These are phyloP conservation scores for Pterostichus niger DNA, from an alignment of 2,888 invertebrate species.

Conservation along the genomic window DNA sequence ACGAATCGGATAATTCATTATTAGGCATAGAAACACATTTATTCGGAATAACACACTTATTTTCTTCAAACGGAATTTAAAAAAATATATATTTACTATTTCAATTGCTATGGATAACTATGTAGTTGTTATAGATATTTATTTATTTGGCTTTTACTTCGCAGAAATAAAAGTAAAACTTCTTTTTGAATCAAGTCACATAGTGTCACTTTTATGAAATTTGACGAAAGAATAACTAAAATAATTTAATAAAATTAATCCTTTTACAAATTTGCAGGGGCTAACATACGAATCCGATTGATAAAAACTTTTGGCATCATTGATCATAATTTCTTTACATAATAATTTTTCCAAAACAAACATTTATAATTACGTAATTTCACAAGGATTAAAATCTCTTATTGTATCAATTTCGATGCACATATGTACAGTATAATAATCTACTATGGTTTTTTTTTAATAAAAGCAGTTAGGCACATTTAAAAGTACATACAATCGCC, in stretches of 20 bases:
- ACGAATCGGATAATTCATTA: too few species aligned
- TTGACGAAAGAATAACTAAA: neutral
- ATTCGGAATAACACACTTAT: too few species aligned
- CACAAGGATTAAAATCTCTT: slow-evolving; percentile 24
- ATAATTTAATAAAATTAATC: neutral
- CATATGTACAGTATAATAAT: slow-evolving; percentile 47
- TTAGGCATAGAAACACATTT: too few species aligned
- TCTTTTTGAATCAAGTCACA: too few species aligned
- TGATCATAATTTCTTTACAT: slow-evolving; percentile 37
- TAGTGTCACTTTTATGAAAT: too few species aligned
- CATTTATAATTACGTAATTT: slow-evolving; percentile 17
- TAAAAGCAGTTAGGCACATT: slow-evolving; percentile 57
- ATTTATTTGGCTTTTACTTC: too few species aligned
- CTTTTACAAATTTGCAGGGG: slow-evolving; percentile 6
- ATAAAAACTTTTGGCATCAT: slow-evolving; percentile 26
- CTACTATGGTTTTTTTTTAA: slow-evolving; percentile 27
- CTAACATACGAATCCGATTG: slow-evolving; percentile 29
- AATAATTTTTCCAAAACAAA: slow-evolving; percentile 44
- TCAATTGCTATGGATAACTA: too few species aligned
- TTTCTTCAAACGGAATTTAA: too few species aligned
- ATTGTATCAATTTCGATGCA: slow-evolving; percentile 57
- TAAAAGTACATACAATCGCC: slow-evolving; percentile 39
- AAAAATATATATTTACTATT: too few species aligned
- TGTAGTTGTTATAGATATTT: too few species aligned
- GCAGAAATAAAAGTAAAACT: too few species aligned